phyloP scores from a whole-genome alignment of 2,888 invertebrate genomes.

The Cabera pusaria region DNA sequence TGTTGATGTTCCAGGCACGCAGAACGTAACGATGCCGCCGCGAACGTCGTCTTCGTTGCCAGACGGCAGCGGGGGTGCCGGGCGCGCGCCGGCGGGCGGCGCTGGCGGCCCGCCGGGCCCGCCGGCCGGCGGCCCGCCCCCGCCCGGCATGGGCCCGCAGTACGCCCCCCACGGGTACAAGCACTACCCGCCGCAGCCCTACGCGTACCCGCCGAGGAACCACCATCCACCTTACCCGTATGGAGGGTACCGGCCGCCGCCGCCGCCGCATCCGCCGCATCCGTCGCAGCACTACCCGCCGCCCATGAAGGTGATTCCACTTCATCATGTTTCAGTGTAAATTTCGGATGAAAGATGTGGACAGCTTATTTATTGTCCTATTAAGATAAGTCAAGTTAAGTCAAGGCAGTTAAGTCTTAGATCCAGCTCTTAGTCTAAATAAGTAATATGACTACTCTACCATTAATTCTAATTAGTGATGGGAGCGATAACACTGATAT shows the following conservation, averaged over 20 bases:
- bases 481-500: no score
- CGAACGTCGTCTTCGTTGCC: constrained; percentile 93
- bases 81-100: constrained; percentile 53
- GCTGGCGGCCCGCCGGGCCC: constrained; percentile 44
- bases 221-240: constrained; percentile 79
- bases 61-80: constrained; percentile 78
- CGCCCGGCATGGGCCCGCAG: constrained; percentile 69
- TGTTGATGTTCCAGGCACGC: constrained; percentile 91
- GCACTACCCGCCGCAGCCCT: constrained; percentile 77
- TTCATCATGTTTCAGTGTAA: no score
- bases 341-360: no score
- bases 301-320: constrained; percentile 64
- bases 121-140: constrained; percentile 60
- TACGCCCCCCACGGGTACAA: constrained; percentile 71
- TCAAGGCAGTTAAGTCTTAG: no score
- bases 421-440: no score
- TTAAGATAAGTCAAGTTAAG: no score
- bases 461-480: no score
- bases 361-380: no score
- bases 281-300: constrained; percentile 73
- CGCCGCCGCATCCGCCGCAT: constrained; percentile 72
- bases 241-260: constrained; percentile 70
- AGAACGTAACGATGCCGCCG: constrained; percentile 98
- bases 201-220: constrained; percentile 72
- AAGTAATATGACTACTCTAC: no score